Conservation (phyloP, 1,140 invertebrate species). For the Achatina immaculata region DNA sequence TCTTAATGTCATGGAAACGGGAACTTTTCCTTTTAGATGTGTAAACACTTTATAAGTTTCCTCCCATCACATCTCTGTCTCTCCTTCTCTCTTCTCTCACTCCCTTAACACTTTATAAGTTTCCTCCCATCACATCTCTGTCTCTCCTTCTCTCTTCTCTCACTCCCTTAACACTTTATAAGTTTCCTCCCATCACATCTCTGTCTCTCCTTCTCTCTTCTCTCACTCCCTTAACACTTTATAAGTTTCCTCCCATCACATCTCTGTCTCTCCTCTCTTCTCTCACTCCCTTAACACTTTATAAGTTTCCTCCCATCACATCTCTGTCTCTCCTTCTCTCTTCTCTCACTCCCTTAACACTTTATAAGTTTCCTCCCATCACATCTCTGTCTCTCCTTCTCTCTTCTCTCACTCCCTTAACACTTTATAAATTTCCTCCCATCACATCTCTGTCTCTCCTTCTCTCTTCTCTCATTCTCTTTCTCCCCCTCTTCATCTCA, state of each 20-base stretch:
- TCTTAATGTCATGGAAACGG: too few species aligned
- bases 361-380: background rate
- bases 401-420: constrained; percentile 4
- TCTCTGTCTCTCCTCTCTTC: background rate
- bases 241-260: background rate
- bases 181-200: background rate
- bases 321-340: background rate
- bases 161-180: background rate
- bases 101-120: too few species aligned
- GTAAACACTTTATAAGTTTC: too few species aligned
- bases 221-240: background rate
- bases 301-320: background rate
- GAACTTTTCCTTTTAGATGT: too few species aligned
- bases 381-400: background rate
- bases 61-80: too few species aligned
- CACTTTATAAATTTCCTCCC: background rate
- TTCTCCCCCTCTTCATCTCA: constrained; percentile 22
- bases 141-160: constrained; percentile 2
- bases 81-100: too few species aligned
- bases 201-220: background rate
- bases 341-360: background rate
- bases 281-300: background rate
- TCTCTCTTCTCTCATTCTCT: constrained; percentile 15
- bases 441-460: background rate
- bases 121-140: constrained; percentile 5